phyloP scores from a whole-genome alignment of 2,113 vertebrate species.

The Meriones unguiculatus region DNA sequence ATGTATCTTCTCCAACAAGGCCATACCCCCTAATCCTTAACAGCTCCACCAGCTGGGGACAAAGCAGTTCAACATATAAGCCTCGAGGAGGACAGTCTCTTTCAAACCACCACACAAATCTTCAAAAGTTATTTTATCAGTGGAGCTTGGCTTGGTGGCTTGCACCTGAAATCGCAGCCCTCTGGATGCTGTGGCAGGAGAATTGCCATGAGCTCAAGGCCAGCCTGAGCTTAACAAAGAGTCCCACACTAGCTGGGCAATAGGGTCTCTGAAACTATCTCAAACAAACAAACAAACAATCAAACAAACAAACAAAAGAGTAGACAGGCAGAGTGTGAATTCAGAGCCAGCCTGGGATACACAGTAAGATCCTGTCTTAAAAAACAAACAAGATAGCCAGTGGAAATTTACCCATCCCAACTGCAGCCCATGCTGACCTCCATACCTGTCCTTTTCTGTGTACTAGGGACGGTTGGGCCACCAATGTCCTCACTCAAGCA shows the following conservation, averaged over 20 bases:
- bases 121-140: neutral
- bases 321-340: neutral
- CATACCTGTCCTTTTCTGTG: neutral
- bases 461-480: neutral
- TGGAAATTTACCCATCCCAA: neutral
- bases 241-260: neutral
- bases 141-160: neutral
- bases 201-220: neutral
- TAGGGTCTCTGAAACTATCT: neutral
- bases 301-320: neutral
- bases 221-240: neutral
- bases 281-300: no score
- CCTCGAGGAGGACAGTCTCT: neutral
- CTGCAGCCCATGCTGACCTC: neutral
- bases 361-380: neutral
- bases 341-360: neutral
- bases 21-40: neutral
- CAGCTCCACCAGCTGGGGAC: neutral
- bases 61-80: neutral
- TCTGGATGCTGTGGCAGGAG: no score
- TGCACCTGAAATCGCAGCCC: neutral
- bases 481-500: neutral
- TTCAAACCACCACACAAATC: neutral
- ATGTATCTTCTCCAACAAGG: neutral
- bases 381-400: neutral